Base-by-base conservation (phyloP, 2,113 vertebrate species). In the Micronycteris hirsuta region DNA sequence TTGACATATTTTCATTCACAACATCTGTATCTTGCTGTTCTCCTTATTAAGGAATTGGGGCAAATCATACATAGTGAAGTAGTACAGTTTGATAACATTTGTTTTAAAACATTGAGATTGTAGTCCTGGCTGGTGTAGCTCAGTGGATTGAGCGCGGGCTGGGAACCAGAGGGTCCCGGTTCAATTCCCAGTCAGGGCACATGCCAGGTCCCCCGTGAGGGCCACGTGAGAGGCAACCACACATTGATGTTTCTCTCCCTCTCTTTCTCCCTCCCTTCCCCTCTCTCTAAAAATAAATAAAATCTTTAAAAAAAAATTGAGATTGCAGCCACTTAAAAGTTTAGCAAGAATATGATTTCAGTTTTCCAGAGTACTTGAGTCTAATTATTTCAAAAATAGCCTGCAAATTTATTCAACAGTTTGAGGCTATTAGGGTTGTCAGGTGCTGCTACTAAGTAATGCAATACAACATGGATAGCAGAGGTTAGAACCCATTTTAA, bases 351-450 rank as follows among this genome's bases (percentile, higher is more conserved):
- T 28, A 70, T 65, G 16, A 13, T 52, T 86, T 86, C 24, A 85
- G 78, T 68, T 78, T 84, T 92, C 71, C 63, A 78, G 33, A 89
- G 28, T 81, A 71, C 65, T 78, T 93, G 85, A 85, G 49, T 92
- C n/a, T 93, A 67, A 82, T 89, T 93, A 76, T 89, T 89, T 95
- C 26, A 52, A 89, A 91, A 86, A 45, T 74, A 92, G 24, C 6
- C 41, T 49, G n/a, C 7, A 43, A 61, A 43, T 85, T 90, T 38
- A 78, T 89, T 93, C 54, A 74, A 68, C 15, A 56, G 33, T 26
- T 68, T 82, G 88, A 88, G 26, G 41, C 41, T 73, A n/a, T 61
- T 65, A 45, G 77, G 10, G 22, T 86, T 96, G 61, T 96, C 36
- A 31, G 47, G 47, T 67, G 67, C 95, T 89, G 78, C 87, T 86